A percentile compares a stretch with the other conserved stretches of the same genome.
Conservation (phyloP, 1,140 invertebrate genomes). For the Zaprionus lachaisei region DNA sequence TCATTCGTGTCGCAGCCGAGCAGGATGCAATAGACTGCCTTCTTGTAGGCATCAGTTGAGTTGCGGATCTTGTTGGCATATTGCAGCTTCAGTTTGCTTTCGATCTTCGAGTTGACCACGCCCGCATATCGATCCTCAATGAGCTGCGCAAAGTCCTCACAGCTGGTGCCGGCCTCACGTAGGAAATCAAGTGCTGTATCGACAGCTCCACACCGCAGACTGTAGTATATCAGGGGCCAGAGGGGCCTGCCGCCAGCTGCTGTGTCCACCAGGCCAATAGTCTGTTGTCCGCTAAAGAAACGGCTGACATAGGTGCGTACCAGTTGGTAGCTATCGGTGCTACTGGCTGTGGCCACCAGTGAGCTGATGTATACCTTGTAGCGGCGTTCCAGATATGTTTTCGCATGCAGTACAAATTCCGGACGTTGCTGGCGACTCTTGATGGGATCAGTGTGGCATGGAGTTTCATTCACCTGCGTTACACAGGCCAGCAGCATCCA, state of each 20-base stretch:
- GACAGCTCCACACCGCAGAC: slow-evolving; percentile 94
- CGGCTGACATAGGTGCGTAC: slow-evolving; percentile 93
- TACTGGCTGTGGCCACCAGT: slow-evolving; percentile 92
- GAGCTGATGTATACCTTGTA: slow-evolving; percentile 94
- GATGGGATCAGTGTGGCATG: slow-evolving; percentile 88
- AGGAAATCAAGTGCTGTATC: slow-evolving; percentile 92
- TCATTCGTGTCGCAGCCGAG: slow-evolving; percentile 94
- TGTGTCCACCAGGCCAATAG: slow-evolving; percentile 89
- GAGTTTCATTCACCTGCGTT: slow-evolving; percentile 59
- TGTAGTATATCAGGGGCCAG: slow-evolving; percentile 94
- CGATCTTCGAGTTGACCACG: slow-evolving; percentile 87
- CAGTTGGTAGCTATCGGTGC: slow-evolving; percentile 93
- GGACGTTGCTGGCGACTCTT: slow-evolving; percentile 88
- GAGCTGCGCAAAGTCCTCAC: slow-evolving; percentile 85
- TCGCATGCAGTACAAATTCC: slow-evolving; percentile 91
- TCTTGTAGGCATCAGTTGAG: slow-evolving; percentile 92
- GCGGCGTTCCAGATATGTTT: slow-evolving; percentile 93
- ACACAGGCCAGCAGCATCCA: slow-evolving; percentile 91
- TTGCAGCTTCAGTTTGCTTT: slow-evolving; percentile 89
- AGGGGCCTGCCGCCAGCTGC: slow-evolving; percentile 91
- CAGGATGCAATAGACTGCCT: slow-evolving; percentile 92
- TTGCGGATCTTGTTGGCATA: slow-evolving; percentile 92
- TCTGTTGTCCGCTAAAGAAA: slow-evolving; percentile 84
- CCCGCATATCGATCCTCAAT: slow-evolving; percentile 86
- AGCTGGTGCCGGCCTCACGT: slow-evolving; percentile 87